Evolutionary conservation across 2,113 vertebrate species (phyloP).

Genomic region (Pantherophis guttatus): DNA sequence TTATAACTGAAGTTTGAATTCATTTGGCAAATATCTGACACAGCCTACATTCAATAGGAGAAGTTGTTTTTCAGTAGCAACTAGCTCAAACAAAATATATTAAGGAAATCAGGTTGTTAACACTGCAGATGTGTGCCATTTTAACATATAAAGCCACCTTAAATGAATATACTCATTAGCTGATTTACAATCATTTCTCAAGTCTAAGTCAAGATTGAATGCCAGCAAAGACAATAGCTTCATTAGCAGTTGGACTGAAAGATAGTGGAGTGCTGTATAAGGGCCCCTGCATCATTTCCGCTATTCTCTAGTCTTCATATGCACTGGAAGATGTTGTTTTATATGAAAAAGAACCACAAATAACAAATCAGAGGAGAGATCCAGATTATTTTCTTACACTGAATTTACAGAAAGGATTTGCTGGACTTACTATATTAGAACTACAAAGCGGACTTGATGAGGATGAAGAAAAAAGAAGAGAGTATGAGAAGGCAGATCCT

Average conservation of each 20-base stretch:
- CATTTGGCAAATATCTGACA: neutral
- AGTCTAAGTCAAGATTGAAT: neutral
- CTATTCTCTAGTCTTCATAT: neutral
- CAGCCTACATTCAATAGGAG: neutral
- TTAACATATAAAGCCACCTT: neutral
- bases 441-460: neutral
- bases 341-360: neutral
- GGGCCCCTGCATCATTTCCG: neutral
- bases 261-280: neutral
- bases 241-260: neutral
- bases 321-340: neutral
- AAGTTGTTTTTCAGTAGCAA: neutral
- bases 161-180: neutral
- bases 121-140: neutral
- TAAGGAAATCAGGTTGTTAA: neutral
- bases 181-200: neutral
- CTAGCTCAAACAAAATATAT: neutral
- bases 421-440: neutral
- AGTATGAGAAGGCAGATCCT: neutral
- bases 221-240: neutral
- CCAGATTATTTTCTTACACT: too few species aligned
- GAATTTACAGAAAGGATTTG: too few species aligned
- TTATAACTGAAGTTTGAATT: neutral
- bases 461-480: neutral
- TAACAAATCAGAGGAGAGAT: too few species aligned